Base-by-base conservation (phyloP, 2,888 invertebrate genomes). In the Eumacrocentrus americanus region DNA sequence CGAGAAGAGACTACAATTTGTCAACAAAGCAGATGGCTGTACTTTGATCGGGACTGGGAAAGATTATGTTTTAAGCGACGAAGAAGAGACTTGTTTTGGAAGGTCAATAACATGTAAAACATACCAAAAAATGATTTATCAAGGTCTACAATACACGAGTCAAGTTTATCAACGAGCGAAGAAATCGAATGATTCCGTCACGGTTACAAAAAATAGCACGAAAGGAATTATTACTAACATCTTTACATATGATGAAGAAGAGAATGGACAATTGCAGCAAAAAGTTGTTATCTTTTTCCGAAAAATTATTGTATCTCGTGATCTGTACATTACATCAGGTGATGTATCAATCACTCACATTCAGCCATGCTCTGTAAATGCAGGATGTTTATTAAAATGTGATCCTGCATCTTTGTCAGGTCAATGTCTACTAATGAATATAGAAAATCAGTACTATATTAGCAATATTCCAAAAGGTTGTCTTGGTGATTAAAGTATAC, bases 21-120 rank as follows among this genome's bases (percentile, higher is more conserved):
- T 11, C 14, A 23, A n/a, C 4, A 6, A 55, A 55, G 25, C 25
- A 16, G 20, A 34, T 35, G 12, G 22, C 23, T 44, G 46, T 46
- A 55, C 25, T 11, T 46, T 46, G 16, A 46, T 55, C 14, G 55
- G n/a, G n/a, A n/a, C n/a, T n/a, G n/a, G n/a, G n/a, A n/a, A n/a
- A n/a, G n/a, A n/a, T n/a, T n/a, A n/a, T n/a, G n/a, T n/a, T n/a
- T n/a, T n/a, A n/a, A n/a, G n/a, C n/a, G n/a, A n/a, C n/a, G n/a
- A n/a, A n/a, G n/a, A n/a, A n/a, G n/a, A n/a, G n/a, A n/a, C n/a
- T n/a, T n/a, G n/a, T n/a, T n/a, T n/a, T n/a, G n/a, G n/a, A n/a
- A n/a, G n/a, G n/a, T n/a, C n/a, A n/a, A n/a, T n/a, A n/a, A n/a
- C 29, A 29, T 29, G 29, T 29, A 29, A 29, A 29, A 7, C 3